These are phyloP conservation scores for Pantherophis guttatus DNA, from an alignment of 2,113 vertebrate genomes.

Conservation along the genomic window DNA sequence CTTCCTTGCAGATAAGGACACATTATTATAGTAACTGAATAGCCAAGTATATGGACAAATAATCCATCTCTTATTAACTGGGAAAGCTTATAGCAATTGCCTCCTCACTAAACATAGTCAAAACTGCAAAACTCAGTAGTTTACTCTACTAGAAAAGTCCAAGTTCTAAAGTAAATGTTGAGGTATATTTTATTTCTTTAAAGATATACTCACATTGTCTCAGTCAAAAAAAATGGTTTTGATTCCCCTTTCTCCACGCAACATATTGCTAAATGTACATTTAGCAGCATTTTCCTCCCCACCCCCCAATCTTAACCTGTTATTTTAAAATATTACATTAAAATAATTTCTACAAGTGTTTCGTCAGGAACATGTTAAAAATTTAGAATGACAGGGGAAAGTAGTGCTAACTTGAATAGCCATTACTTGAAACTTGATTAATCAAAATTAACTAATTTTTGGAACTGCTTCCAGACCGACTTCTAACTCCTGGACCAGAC, in stretches of 20 bases:
- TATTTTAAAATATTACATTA: neutral
- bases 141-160: slow-evolving; percentile 17
- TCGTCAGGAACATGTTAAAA: neutral
- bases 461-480: neutral
- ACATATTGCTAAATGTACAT: neutral
- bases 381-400: neutral
- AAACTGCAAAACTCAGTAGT: neutral
- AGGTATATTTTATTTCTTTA: neutral
- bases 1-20: neutral
- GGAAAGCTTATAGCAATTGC: neutral
- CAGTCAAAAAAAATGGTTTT: slow-evolving; percentile 15
- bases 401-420: neutral
- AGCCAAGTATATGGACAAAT: neutral
- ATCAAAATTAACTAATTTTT: neutral
- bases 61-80: neutral
- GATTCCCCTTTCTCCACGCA: slow-evolving; percentile 17
- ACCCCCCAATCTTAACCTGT: neutral
- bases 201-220: neutral
- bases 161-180: neutral
- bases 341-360: neutral
- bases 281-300: neutral
- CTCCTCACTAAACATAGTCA: neutral
- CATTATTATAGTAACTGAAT: neutral
- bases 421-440: neutral
- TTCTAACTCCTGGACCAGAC: slow-evolving; percentile 23